Evolutionary conservation across 2,888 invertebrate species (phyloP).

Genomic region (Sepioteuthis lessoniana): DNA sequence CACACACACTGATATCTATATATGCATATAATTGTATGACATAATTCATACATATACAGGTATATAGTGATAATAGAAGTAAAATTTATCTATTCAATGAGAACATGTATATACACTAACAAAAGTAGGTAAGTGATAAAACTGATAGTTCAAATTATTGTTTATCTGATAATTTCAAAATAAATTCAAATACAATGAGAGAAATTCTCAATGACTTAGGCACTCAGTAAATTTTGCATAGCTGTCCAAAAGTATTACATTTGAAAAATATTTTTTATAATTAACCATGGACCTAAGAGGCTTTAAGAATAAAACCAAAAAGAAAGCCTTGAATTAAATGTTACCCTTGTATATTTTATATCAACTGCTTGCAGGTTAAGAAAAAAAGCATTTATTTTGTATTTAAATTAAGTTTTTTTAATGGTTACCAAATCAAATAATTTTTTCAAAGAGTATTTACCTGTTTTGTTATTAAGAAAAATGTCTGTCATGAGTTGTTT

Average conservation of each 20-base stretch:
- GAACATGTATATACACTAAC: too few species aligned
- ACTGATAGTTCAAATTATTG: not conserved
- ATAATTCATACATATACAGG: too few species aligned
- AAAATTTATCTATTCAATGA: too few species aligned
- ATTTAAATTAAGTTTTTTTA: not conserved
- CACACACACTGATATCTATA: too few species aligned
- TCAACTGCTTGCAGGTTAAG: not conserved
- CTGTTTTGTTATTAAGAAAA: not conserved
- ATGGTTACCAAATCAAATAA: not conserved
- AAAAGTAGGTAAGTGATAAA: too few species aligned
- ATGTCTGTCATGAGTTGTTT: not conserved
- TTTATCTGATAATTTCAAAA: too few species aligned
- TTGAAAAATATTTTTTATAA: not conserved
- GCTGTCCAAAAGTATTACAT: not conserved
- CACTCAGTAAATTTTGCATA: constrained; percentile 15
- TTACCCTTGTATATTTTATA: too few species aligned
- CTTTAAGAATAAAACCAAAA: not conserved
- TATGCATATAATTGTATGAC: too few species aligned
- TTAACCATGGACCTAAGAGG: not conserved
- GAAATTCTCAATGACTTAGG: not conserved
- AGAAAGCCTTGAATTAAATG: too few species aligned
- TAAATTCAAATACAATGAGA: not conserved
- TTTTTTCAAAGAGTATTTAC: not conserved
- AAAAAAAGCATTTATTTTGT: not conserved
- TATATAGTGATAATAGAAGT: too few species aligned